Evolutionary conservation across 2,888 invertebrate species (phyloP), one percentile per base, ranked within the genome.

Genomic region (Tineola bisselliella): DNA sequence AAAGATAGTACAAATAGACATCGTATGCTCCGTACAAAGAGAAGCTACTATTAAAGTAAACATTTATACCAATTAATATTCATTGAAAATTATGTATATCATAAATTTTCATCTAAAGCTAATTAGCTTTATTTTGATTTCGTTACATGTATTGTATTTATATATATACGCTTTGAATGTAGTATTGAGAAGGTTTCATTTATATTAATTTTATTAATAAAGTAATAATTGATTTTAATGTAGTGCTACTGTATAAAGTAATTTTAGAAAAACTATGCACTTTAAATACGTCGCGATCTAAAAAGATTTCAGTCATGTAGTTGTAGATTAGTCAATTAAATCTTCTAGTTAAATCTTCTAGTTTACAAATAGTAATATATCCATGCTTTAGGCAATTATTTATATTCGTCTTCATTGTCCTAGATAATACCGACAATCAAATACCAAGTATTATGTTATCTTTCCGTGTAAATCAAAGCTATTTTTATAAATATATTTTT

Each of bases 1-100:
- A 63, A 62, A 48, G 17, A 48, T 48, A 48, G 48, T 48, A 48
- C 18, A 48, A 15, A 48, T 17, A 48, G 38, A 38, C 38, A 38
- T 38, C 38, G 38, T 38, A 18, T 48, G 18, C 10, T 15, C n/a
- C 48, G 6, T 17, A 48, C 48, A 18, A 15, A 48, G 18, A 48
- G 48, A n/a, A 8, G 8, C 48, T 8, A n/a, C 48, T 17, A 48
- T 18, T n/a, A 48, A 48, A 15, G 48, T 48, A 48, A 48, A 48
- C 48, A 48, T 48, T 48, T 48, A 10, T n/a, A 18, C 48, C 48
- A 48, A 48, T 48, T 48, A 48, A 48, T 18, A 48, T 48, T 48
- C 4, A 48, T 48, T 15, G 48, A 48, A 48, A 48, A 13, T 48
- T 18, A 15, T n/a, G n/a, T n/a, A n/a, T 15, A 3, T 48, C 15